These are phyloP conservation scores for Reticulitermes lucifugus DNA, from an alignment of 2,888 invertebrate species.

Conservation along the genomic window DNA sequence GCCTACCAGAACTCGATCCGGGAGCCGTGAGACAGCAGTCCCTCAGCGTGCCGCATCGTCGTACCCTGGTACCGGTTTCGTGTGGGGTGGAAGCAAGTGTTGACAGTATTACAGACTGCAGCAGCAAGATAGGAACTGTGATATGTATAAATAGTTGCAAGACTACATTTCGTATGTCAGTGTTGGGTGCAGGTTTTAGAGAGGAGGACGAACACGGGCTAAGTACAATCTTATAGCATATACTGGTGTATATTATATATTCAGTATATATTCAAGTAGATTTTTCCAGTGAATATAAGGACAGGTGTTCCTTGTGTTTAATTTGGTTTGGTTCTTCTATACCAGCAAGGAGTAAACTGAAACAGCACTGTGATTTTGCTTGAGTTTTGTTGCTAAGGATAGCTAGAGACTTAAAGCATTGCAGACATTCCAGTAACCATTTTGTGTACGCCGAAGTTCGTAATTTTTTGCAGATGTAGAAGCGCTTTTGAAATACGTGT, in stretches of 20 bases:
- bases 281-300: neutral
- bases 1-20: slow-evolving; percentile 41
- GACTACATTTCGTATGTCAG: neutral
- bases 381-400: too few relatives aligned
- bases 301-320: neutral
- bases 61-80: slow-evolving; percentile 44
- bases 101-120: slow-evolving; percentile 36
- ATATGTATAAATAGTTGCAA: neutral
- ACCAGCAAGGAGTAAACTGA: neutral
- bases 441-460: neutral
- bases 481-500: neutral
- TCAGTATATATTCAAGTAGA: neutral
- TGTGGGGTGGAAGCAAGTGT: slow-evolving; percentile 36
- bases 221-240: neutral
- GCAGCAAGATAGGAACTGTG: slow-evolving; percentile 1
- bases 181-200: neutral
- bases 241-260: neutral
- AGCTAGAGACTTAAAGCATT: neutral
- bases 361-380: slow-evolving; percentile 21
- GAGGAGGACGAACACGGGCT: neutral
- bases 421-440: neutral
- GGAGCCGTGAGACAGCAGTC: slow-evolving; percentile 12
- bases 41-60: slow-evolving; percentile 42
- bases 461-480: neutral
- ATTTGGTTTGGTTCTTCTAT: neutral